Conservation (phyloP, 2,888 invertebrate genomes). For the Sphecodes monilicornis region DNA sequence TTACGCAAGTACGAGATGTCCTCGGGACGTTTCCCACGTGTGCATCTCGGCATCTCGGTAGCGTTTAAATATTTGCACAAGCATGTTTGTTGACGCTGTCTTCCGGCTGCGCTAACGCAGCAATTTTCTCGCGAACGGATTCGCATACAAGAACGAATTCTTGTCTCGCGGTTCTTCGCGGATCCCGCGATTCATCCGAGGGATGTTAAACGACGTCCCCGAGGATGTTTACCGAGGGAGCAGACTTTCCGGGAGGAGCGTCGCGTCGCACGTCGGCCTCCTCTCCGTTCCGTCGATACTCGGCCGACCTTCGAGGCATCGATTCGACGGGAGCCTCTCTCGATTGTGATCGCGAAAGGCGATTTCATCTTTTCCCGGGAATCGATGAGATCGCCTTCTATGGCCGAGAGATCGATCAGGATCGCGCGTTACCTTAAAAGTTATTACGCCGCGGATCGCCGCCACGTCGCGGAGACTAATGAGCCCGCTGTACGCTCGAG, state of each 20-base stretch:
- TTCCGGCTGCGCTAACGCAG: neutral
- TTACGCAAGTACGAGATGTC: neutral
- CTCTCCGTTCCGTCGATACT: neutral
- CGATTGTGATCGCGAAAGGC: slow-evolving; percentile 38
- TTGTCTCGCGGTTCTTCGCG: slow-evolving; percentile 1
- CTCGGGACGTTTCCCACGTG: neutral
- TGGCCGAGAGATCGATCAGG: slow-evolving; percentile 35
- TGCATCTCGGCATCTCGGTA: neutral
- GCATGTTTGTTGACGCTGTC: neutral
- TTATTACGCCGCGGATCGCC: slow-evolving; percentile 9
- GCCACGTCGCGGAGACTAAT: slow-evolving; percentile 22
- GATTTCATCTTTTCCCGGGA: slow-evolving; percentile 26
- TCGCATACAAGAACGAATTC: neutral
- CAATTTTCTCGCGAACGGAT: neutral
- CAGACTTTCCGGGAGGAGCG: neutral
- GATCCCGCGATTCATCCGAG: neutral
- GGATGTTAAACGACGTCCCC: slow-evolving; percentile 2
- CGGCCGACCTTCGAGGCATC: slow-evolving; percentile 9
- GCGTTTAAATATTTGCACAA: neutral
- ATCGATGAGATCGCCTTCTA: slow-evolving; percentile 36
- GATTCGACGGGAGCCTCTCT: slow-evolving; percentile 16
- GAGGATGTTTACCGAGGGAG: neutral
- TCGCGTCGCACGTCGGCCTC: neutral
- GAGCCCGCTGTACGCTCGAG: slow-evolving; percentile 15
- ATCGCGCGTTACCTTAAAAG: slow-evolving; percentile 38